Conservation (phyloP, 1,140 invertebrate species). For the Microplitis demolitor region DNA sequence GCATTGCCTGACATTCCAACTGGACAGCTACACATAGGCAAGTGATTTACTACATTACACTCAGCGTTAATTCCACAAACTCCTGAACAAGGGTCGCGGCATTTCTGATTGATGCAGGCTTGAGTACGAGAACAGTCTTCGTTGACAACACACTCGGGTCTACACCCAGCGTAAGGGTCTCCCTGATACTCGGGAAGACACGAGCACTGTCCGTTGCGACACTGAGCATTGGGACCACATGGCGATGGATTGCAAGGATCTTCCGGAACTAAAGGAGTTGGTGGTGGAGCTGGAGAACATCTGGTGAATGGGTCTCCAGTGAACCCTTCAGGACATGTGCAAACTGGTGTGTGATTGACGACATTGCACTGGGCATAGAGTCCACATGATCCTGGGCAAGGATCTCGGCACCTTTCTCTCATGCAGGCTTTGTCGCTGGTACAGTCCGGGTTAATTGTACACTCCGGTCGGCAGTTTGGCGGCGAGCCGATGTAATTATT, state of each 20-base stretch:
- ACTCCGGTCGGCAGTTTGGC: conserved; percentile 73
- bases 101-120: conserved; percentile 76
- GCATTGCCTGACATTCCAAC: conserved; percentile 73
- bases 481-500: conserved; percentile 73
- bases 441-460: conserved; percentile 72
- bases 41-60: conserved; percentile 74
- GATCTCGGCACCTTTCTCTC: conserved; percentile 73
- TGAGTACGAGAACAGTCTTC: conserved; percentile 70
- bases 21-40: conserved; percentile 74
- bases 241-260: conserved; percentile 67
- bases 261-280: conserved; percentile 29
- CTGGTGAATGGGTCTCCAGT: conserved; percentile 72
- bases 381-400: conserved; percentile 77
- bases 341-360: conserved; percentile 73
- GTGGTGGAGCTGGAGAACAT: conserved; percentile 52
- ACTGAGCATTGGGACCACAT: conserved; percentile 73
- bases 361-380: conserved; percentile 72
- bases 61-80: conserved; percentile 73
- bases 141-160: conserved; percentile 73
- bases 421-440: conserved; percentile 69
- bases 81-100: conserved; percentile 75
- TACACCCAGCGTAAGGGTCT: conserved; percentile 70
- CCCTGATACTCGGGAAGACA: conserved; percentile 69
- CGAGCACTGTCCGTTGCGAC: conserved; percentile 66
- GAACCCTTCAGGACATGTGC: conserved; percentile 70